Conservation (phyloP, 2,113 vertebrate genomes). For the Mola mola region DNA sequence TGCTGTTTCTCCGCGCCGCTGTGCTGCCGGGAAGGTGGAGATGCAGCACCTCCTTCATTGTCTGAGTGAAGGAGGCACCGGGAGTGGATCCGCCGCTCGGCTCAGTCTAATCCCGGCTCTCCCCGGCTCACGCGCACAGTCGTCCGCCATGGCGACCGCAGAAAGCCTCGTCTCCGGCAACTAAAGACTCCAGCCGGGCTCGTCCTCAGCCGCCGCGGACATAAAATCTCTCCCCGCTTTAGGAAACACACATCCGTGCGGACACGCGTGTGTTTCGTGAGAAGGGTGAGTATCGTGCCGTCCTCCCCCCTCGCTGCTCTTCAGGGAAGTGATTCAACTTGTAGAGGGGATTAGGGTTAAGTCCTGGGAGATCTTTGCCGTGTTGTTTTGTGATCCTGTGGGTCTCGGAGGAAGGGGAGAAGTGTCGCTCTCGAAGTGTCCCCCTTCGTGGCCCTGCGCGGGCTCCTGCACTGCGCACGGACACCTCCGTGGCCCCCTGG, state of each 20-base stretch:
- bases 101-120: constrained; percentile 73
- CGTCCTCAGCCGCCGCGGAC: constrained; percentile 45
- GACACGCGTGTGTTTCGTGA: constrained; percentile 54
- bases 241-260: constrained; percentile 56
- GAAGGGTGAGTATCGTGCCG: constrained; percentile 63
- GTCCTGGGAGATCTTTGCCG: constrained; percentile 75
- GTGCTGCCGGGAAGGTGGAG: constrained; percentile 60
- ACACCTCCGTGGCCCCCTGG: constrained; percentile 27
- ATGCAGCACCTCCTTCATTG: constrained; percentile 77
- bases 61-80: constrained; percentile 61
- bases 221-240: constrained; percentile 32
- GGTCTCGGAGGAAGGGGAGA: constrained; percentile 45
- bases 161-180: constrained; percentile 50
- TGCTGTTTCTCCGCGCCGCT: constrained; percentile 16
- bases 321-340: constrained; percentile 76
- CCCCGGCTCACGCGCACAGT: constrained; percentile 63
- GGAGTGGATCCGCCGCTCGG: constrained; percentile 66
- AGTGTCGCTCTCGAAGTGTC: constrained; percentile 20
- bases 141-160: constrained; percentile 83
- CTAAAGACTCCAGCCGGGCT: constrained; percentile 49
- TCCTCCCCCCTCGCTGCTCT: constrained; percentile 38
- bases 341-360: constrained; percentile 79
- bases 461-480: constrained; percentile 44
- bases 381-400: constrained; percentile 60
- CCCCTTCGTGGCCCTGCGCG: constrained; percentile 29